phyloP scores from a whole-genome alignment of 2,888 invertebrate genomes.

The Andrena minutula region DNA sequence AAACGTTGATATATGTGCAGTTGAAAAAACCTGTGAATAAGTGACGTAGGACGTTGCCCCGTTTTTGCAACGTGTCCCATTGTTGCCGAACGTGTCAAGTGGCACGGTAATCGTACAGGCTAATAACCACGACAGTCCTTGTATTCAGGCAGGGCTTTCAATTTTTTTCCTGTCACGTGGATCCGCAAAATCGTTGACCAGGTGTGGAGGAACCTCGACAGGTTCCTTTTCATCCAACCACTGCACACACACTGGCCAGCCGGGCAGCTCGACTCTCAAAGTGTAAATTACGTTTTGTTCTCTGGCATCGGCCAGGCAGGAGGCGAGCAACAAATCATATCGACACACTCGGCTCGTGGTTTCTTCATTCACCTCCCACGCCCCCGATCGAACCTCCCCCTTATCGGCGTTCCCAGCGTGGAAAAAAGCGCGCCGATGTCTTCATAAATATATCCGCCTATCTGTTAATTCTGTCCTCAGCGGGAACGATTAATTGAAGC shows the following conservation, averaged over 20 bases:
- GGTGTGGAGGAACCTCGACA: not conserved
- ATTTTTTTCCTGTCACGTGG: not conserved
- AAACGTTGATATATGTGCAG: conserved; percentile 49
- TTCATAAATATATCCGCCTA: conserved; percentile 56
- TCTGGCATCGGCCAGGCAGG: conserved; percentile 32
- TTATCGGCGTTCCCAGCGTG: conserved; percentile 19
- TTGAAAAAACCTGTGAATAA: conserved; percentile 41
- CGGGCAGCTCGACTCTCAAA: conserved; percentile 12
- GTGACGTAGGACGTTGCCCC: conserved; percentile 44
- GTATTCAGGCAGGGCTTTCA: not conserved
- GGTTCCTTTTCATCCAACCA: not conserved
- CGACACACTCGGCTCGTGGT: conserved; percentile 59
- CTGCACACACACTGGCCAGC: not conserved
- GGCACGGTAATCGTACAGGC: not conserved
- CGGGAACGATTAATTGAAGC: conserved; percentile 49
- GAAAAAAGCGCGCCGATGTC: conserved; percentile 48
- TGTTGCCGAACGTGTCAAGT: conserved; percentile 30
- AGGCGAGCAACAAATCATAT: conserved; percentile 68
- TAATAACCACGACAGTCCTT: not conserved
- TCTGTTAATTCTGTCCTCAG: conserved; percentile 42
- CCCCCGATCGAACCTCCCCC: conserved; percentile 54
- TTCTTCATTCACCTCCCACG: conserved; percentile 65
- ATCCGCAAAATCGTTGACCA: conserved; percentile 7
- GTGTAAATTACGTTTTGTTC: conserved; percentile 61
- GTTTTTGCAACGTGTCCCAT: conserved; percentile 14